A percentile compares a stretch with the other conserved stretches of the same genome.
phyloP scores from a whole-genome alignment of 2,797 vertebrate genomes.

The Pangasius mekongensis region DNA sequence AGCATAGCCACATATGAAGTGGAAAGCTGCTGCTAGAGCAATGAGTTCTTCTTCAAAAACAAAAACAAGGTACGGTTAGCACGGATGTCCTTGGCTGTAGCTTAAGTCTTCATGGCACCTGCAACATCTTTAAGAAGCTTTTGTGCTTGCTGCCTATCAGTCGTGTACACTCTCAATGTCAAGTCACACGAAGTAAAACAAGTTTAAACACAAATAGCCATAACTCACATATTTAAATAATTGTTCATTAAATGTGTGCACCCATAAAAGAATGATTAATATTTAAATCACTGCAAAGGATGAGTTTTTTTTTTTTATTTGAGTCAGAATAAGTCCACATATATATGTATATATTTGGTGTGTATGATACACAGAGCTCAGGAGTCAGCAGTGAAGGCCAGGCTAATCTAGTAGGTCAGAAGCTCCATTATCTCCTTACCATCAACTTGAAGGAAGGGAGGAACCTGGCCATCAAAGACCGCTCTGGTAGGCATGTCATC shows the following conservation, averaged over 20 bases:
- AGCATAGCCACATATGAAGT: background rate
- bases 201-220: background rate
- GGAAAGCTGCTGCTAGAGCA: background rate
- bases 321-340: background rate
- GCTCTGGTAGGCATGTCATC: slow-evolving; percentile 81
- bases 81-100: background rate
- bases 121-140: background rate
- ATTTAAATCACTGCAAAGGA: background rate
- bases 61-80: background rate
- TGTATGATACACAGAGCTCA: slow-evolving; percentile 49
- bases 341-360: background rate
- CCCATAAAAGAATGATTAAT: background rate
- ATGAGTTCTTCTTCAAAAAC: background rate
- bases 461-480: slow-evolving; percentile 88
- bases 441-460: slow-evolving; percentile 88
- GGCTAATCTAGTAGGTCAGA: slow-evolving; percentile 68
- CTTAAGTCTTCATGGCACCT: background rate
- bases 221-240: background rate
- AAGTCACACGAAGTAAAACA: background rate
- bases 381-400: slow-evolving; percentile 65
- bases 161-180: background rate
- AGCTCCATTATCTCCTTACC: slow-evolving; percentile 85
- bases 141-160: background rate
- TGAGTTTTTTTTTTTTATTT: background rate
- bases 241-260: background rate